Conservation (phyloP, 1,140 invertebrate genomes). For the Linepithema humile region DNA sequence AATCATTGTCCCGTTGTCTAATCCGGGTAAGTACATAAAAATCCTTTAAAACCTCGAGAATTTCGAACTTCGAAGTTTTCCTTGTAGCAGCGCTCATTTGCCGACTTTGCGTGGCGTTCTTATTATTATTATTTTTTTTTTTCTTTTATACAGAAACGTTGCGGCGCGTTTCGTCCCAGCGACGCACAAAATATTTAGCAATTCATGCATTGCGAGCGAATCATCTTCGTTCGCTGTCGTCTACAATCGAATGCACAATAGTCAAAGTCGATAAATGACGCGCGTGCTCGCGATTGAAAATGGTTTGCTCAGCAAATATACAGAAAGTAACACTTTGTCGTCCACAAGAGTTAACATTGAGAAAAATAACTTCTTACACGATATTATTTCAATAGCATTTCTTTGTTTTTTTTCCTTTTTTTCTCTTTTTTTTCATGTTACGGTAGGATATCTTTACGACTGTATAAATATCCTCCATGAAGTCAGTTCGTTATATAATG, state of each 20-base stretch:
- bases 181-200: background rate
- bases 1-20: slow-evolving; percentile 34
- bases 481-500: slow-evolving; percentile 38
- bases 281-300: background rate
- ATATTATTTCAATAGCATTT: slow-evolving; percentile 11
- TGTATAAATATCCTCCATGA: slow-evolving; percentile 38
- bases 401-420: background rate
- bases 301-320: slow-evolving; percentile 1
- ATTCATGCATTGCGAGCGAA: background rate
- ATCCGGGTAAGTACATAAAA: slow-evolving; percentile 45
- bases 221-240: background rate
- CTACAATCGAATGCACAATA: background rate
- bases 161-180: background rate
- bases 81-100: slow-evolving; percentile 21
- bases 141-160: background rate
- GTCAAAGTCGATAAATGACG: slow-evolving; percentile 43
- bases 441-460: slow-evolving; percentile 9
- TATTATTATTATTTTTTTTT: background rate
- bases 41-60: slow-evolving; percentile 42
- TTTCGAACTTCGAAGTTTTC: slow-evolving; percentile 25
- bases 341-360: slow-evolving; percentile 45
- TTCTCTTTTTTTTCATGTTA: background rate
- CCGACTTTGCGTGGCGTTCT: slow-evolving; percentile 14
- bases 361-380: slow-evolving; percentile 46
- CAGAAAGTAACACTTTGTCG: slow-evolving; percentile 11